Base-by-base conservation (phyloP, 2,888 invertebrate species). In the Thalpophila matura region DNA sequence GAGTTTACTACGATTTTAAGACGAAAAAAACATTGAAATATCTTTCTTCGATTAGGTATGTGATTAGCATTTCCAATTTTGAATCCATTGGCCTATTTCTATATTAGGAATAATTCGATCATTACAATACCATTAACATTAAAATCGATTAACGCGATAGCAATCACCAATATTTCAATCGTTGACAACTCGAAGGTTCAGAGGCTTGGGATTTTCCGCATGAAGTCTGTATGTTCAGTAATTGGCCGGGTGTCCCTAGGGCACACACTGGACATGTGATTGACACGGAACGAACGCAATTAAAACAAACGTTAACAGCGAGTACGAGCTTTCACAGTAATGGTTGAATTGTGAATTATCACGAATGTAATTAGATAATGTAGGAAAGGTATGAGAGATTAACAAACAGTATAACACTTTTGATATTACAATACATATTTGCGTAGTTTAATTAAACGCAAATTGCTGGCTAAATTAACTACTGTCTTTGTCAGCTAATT, bases 351-450 rank as follows among this genome's bases (percentile, higher is more conserved):
- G 45, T 45, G 45, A 45, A 20, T 35, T 54, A 46, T 70, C 63
- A 76, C 63, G 43, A 75, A 70, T 62, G 72, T 71, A 46, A 76
- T 70, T 76, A 54, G 31, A 37, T 76, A 54, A 76, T 50, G 49
- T 37, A 46, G 37, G 6, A 49, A 37, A 46, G 7, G 16, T 40
- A 75, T n/a, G 29, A 22, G 14, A 38, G 12, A 38, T 45, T 60
- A 46, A 54, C 33, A 20, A 47, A 67, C 10, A 31, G 16, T 29
- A 49, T 31, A 18, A 43, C 35, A 61, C 33, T 54, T 54, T 27
- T 51, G 7, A 12, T 45, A 46, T 53, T 33, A 47, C 5, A 9
- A 29, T 42, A 16, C 20, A 20, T 24, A 12, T 29, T 42, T 24
- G 22, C 29, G 18, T 45, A 29, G 10, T 38, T 46, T 26, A 27